Evolutionary conservation across 2,797 vertebrate genomes (phyloP), one percentile per base, ranked within the genome.

Genomic region (Loriculus beryllinus): DNA sequence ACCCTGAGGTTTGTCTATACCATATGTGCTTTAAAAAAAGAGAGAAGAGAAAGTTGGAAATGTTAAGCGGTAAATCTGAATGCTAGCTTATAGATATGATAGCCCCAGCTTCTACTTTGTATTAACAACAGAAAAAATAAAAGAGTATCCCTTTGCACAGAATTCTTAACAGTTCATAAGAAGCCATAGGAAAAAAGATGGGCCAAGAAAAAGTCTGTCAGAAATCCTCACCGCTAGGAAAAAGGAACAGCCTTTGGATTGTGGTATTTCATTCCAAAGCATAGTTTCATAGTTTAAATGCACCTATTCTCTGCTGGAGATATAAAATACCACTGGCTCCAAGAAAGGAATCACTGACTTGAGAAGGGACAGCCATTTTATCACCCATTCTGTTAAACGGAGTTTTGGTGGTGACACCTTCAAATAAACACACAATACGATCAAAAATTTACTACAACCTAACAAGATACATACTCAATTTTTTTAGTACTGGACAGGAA

Each of bases 131-230:
- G 37, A 31, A 59, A 29, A 42, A 22, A 14, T 18, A 14, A 69
- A 65, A 4, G 21, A 57, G 48, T 22, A 72, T 49, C 10, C 40
- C 18, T 82, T 80, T 51, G 26, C 48, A 74, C 7, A 49, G 71
- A 77, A 76, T 74, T 88, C 40, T 63, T 72, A 76, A 47, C 25
- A 80, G 57, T 63, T 29, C 79, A 70, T 3, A 5, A 6, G 40
- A 85, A 90, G 31, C 35, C 42, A 57, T 31, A 52, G 86, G 78
- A 89, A 95, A 91, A 87, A 64, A 15, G 57, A 82, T 18, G 25
- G 31, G 49, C 68, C 84, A 87, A 93, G 71, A 87, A 88, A 84
- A 81, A 67, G 80, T 70, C 77, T 92, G 74, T 57, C 23, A 84
- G 82, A 72, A 88, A 82, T 70, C 35, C 37, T 18, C 22, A 31